phyloP scores from a whole-genome alignment of 2,113 vertebrate species.

The Pterocles burchelli region DNA sequence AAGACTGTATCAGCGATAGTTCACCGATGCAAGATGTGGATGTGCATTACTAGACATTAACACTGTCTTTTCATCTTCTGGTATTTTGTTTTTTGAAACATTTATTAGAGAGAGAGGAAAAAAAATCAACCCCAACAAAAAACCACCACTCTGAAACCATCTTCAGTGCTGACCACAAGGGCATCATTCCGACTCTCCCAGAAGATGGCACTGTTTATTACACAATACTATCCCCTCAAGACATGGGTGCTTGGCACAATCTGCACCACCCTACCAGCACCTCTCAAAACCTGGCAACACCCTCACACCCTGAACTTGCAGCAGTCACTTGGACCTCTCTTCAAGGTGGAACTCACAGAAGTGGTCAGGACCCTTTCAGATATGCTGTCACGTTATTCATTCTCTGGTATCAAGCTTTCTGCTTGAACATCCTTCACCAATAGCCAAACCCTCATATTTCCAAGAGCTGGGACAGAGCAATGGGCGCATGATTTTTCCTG shows the following conservation, averaged over 20 bases:
- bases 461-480: constrained; percentile 50
- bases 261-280: neutral
- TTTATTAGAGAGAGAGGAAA: neutral
- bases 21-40: neutral
- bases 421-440: neutral
- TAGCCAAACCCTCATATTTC: neutral
- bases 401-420: neutral
- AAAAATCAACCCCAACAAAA: neutral
- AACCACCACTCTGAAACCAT: rapidly evolving
- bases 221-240: neutral
- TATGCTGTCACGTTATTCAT: neutral
- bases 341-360: neutral
- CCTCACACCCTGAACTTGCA: neutral
- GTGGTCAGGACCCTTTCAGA: neutral
- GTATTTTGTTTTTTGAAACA: neutral
- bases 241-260: neutral
- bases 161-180: neutral
- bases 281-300: neutral
- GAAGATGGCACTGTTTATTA: constrained; percentile 69
- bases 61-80: neutral
- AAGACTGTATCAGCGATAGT: neutral
- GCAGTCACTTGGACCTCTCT: neutral
- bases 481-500: constrained; percentile 4
- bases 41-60: neutral
- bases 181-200: constrained; percentile 17